phyloP scores from a whole-genome alignment of 2,888 invertebrate genomes.

The Caenorhabditis sulstoni region DNA sequence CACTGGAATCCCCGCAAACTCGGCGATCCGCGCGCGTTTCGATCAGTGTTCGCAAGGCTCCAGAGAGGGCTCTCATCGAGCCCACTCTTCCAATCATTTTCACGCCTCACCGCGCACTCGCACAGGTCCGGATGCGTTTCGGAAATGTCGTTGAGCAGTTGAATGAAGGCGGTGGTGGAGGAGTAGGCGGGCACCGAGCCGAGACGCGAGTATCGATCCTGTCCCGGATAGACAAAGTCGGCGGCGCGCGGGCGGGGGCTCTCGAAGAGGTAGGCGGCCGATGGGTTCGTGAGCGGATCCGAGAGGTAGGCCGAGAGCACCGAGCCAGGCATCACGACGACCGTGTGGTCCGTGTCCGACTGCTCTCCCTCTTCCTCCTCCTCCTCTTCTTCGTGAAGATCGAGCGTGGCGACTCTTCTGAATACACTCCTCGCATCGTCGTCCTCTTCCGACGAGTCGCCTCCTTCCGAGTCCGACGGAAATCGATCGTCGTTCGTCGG shows the following conservation, averaged over 20 bases:
- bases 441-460: constrained; percentile 47
- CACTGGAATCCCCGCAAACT: too few species aligned
- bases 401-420: too few species aligned
- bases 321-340: constrained; percentile 61
- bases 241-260: constrained; percentile 65
- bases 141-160: constrained; percentile 67
- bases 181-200: constrained; percentile 70
- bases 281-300: constrained; percentile 67
- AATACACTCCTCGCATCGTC: too few species aligned
- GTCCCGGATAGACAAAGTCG: constrained; percentile 57
- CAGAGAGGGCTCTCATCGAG: too few species aligned
- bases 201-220: constrained; percentile 51
- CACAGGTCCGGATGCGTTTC: constrained; percentile 36
- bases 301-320: constrained; percentile 63
- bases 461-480: constrained; percentile 47
- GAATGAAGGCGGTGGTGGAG: constrained; percentile 71
- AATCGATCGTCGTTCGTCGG: constrained; percentile 38
- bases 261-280: constrained; percentile 55
- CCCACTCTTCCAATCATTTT: too few species aligned
- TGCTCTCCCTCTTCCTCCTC: constrained; percentile 40
- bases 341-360: constrained; percentile 37
- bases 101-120: constrained; percentile 44
- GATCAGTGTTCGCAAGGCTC: too few species aligned
- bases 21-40: too few species aligned
- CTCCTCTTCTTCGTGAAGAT: not conserved